These are phyloP conservation scores for Tangara arthus DNA, from an alignment of 2,797 vertebrate species.

Conservation along the genomic window DNA sequence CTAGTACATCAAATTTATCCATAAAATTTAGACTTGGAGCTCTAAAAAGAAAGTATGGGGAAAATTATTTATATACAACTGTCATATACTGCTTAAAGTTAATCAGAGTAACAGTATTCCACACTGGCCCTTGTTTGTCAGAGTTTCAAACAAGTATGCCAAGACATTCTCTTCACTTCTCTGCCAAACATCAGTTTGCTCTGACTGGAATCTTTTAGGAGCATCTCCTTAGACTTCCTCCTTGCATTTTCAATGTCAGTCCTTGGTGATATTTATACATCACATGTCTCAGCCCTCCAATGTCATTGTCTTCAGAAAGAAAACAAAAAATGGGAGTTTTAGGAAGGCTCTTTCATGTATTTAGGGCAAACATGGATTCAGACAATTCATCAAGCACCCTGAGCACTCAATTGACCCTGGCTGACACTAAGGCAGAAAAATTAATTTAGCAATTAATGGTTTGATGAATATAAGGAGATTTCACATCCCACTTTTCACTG, in stretches of 20 bases:
- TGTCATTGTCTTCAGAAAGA: background rate
- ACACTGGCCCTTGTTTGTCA: background rate
- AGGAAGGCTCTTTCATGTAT: background rate
- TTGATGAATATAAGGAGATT: background rate
- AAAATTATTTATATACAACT: background rate
- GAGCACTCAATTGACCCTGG: background rate
- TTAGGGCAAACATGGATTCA: background rate
- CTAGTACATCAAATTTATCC: background rate
- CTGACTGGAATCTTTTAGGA: background rate
- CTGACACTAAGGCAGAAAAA: background rate
- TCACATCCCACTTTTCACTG: background rate
- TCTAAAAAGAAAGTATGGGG: background rate
- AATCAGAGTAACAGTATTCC: background rate
- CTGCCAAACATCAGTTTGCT: background rate
- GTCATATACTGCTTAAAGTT: background rate
- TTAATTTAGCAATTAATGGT: background rate
- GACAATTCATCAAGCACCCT: background rate
- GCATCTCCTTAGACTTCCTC: background rate
- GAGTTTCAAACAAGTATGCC: background rate
- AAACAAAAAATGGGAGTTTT: background rate
- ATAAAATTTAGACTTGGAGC: background rate
- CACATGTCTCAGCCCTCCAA: background rate
- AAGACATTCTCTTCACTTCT: background rate
- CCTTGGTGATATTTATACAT: background rate
- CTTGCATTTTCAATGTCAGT: background rate